phyloP scores from a whole-genome alignment of 92 coral and sea anemone genomes.

The Phenganax marumi region DNA sequence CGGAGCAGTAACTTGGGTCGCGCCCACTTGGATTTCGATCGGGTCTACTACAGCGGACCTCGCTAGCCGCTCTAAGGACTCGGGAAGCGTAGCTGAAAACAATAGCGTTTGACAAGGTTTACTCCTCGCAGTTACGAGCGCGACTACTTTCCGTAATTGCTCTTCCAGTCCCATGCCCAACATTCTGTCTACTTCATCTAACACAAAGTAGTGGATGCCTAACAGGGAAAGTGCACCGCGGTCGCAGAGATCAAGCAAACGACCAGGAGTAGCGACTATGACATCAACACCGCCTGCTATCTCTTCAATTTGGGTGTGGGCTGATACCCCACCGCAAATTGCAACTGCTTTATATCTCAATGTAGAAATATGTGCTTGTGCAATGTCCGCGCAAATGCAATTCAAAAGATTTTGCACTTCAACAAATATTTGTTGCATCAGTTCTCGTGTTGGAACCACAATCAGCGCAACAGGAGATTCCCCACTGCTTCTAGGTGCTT shows the following conservation, averaged over 20 bases:
- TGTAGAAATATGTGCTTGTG: neutral
- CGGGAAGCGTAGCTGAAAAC: constrained; percentile 97
- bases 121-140: constrained; percentile 76
- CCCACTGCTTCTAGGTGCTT: constrained; percentile 69
- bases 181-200: constrained; percentile 98
- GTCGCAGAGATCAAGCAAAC: constrained; percentile 87
- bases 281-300: constrained; percentile 77
- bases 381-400: constrained; percentile 25
- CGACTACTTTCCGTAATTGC: constrained; percentile 87
- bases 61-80: constrained; percentile 84
- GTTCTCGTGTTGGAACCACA: constrained; percentile 91
- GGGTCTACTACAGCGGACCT: constrained; percentile 93
- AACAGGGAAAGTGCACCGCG: constrained; percentile 71
- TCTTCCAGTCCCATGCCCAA: constrained; percentile 97
- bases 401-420: constrained; percentile 60
- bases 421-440: constrained; percentile 80
- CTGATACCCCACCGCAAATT: constrained; percentile 90
- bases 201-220: constrained; percentile 75
- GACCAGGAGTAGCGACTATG: constrained; percentile 86
- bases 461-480: constrained; percentile 77
- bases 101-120: constrained; percentile 91
- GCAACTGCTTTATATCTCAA: constrained; percentile 58
- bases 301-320: constrained; percentile 67
- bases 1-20: constrained; percentile 83
- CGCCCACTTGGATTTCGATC: constrained; percentile 85